A percentile compares a stretch with the other conserved stretches of the same genome.
Evolutionary conservation across 2,113 vertebrate genomes (phyloP).

Genomic region (Acanthisitta chloris): DNA sequence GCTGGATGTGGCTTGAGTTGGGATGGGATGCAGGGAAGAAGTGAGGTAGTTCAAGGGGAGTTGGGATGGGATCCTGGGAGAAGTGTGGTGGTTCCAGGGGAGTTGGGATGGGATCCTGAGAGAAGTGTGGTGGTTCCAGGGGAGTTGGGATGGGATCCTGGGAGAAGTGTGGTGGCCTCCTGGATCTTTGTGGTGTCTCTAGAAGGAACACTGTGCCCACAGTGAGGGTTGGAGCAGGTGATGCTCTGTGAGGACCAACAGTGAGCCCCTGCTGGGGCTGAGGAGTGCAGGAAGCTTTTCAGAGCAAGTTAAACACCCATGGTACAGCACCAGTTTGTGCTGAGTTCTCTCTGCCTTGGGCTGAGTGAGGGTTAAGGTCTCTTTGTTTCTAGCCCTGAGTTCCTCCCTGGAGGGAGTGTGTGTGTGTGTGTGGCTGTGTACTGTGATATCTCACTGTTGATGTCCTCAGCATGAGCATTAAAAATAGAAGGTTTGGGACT

Average conservation of each 20-base stretch:
- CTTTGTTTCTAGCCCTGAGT: too few species aligned
- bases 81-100: too few species aligned
- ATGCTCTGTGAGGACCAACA: background rate
- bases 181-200: background rate
- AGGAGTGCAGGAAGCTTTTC: background rate
- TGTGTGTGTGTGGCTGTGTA: background rate
- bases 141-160: too few species aligned
- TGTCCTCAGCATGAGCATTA: background rate
- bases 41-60: too few species aligned
- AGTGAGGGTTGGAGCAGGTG: background rate
- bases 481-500: background rate
- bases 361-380: background rate
- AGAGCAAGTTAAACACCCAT: too few species aligned
- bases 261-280: too few species aligned
- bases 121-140: too few species aligned
- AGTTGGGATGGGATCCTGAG: too few species aligned
- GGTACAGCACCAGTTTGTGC: background rate
- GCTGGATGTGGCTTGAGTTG: background rate
- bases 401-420: background rate
- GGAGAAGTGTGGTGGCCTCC: too few species aligned
- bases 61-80: too few species aligned
- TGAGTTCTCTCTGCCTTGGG: background rate
- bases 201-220: accelerated
- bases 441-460: background rate
- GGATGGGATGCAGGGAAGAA: background rate